Evolutionary conservation across 2,888 invertebrate genomes (phyloP), one percentile per base, ranked within the genome.

Genomic region (Philereme transversata): DNA sequence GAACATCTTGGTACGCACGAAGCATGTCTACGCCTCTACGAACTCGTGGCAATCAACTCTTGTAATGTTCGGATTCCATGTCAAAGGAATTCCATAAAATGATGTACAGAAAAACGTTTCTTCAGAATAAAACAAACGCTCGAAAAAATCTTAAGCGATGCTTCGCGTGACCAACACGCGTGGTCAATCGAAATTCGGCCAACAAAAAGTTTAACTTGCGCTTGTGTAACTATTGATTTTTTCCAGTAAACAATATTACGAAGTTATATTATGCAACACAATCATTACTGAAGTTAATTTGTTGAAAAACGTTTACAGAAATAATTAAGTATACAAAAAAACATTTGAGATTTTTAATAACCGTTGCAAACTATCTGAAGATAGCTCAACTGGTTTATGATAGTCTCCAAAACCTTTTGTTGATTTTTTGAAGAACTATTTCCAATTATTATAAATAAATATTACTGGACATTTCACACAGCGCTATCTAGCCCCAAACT

Each of bases 1-100:
- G 4, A 36, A 10, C 4, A 5, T 35, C 44, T 55, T 46, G 57
- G 62, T 81, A 81, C 78, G 77, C 78, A 75, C 77, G 78, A 81
- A 79, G 75, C 72, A 62, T 58, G 65, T 70, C 72, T 73, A 72
- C 72, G 68, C 33, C 65, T 70, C 79, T 80, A 81, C 79, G 77
- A 73, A 74, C 74, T 69, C 78, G 82, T 81, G 84, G 86, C 84
- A 87, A 87, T 88, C 88, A 85, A 77, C 77, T 76, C 76, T 81
- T 84, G 81, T 91, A 91, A 91, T 90, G 90, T 81, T 78, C 67
- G 81, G 81, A 90, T 91, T 87, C 84, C 90, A 91, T 90, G 90
- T 90, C 85, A 84, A 87, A 85, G 82, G 78, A 85, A 86, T 88
- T 84, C 82, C 82, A 83, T 84, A 85, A 86, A 87, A 84, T 81